Evolutionary conservation across 2,113 vertebrate species (phyloP).

Genomic region (Oxyura jamaicensis): DNA sequence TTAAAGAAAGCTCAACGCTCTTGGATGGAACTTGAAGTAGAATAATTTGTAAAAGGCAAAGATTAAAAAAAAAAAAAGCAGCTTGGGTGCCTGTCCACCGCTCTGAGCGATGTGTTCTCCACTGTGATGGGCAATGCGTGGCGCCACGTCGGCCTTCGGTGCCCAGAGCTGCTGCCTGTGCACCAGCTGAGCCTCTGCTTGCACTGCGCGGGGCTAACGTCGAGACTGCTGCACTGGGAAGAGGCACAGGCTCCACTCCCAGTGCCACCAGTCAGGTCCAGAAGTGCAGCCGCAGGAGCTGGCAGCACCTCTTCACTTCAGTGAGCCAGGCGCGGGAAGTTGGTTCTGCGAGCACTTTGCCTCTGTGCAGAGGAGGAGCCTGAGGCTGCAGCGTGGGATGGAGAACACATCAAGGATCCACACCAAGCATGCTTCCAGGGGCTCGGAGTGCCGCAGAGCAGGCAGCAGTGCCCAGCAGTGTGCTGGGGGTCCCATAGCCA

Average conservation of each 20-base stretch:
- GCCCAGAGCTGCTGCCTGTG: neutral
- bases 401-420: neutral
- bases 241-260: neutral
- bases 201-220: neutral
- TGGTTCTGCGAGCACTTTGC: rapidly evolving
- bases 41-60: neutral
- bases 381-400: neutral
- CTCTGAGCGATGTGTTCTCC: neutral
- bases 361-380: neutral
- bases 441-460: neutral
- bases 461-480: neutral
- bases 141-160: neutral
- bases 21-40: neutral
- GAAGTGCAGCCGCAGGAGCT: neutral
- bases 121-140: rapidly evolving
- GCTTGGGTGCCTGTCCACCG: neutral
- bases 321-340: neutral
- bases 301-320: neutral
- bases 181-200: neutral
- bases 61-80: neutral
- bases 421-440: neutral
- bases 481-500: neutral
- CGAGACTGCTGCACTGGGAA: rapidly evolving
- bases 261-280: neutral
- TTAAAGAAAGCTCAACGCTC: neutral